Base-by-base conservation (phyloP, 2,113 vertebrate genomes). In the rabbit (Oryctolagus cuniculus) region DNA sequence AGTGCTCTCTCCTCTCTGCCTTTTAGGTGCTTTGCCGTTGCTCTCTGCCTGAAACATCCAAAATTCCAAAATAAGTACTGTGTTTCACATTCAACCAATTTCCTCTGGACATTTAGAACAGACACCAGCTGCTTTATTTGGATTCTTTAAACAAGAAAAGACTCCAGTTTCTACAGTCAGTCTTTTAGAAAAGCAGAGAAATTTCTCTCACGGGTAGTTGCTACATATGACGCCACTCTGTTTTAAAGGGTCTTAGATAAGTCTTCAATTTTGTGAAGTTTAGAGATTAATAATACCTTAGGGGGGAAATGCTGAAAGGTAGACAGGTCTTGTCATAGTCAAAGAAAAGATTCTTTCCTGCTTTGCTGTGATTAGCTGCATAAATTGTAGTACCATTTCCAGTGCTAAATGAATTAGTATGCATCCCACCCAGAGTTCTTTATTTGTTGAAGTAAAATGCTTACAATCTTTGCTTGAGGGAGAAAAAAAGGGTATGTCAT, bases 361-460 rank as follows among this genome's bases (percentile, higher is more conserved):
- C 93, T 95, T 86, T 83, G 92, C 1, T 0, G 95, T 84, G 87
- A 85, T 89, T 96, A 96, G 83, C 95, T 19, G 25, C 87, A 89
- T 89, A 53, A 66, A 94, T 53, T 1, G 0, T 61, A 75, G 96
- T 93, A 74, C 92, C 13, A 94, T 87, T 94, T 98, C 95, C 93
- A 92, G 70, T n/a, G 58, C 93, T 95, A 93, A 78, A 87, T 49
- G 93, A 93, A 97, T 97, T 97, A 96, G 94, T 90, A 97, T 97
- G 97, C 96, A 94, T 67, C 92, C 80, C 96, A 96, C 93, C 97
- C 97, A 89, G 90, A 94, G 86, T 61, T 9, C 95, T 98, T 98
- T 97, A 97, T 98, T 98, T 97, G 97, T 96, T 98, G 96, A 97
- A 97, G 96, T 95, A 98, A 97, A 98, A 98, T 95, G 93, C 96